Conservation (phyloP, 2,113 vertebrate genomes). For the Saimiri boliviensis region DNA sequence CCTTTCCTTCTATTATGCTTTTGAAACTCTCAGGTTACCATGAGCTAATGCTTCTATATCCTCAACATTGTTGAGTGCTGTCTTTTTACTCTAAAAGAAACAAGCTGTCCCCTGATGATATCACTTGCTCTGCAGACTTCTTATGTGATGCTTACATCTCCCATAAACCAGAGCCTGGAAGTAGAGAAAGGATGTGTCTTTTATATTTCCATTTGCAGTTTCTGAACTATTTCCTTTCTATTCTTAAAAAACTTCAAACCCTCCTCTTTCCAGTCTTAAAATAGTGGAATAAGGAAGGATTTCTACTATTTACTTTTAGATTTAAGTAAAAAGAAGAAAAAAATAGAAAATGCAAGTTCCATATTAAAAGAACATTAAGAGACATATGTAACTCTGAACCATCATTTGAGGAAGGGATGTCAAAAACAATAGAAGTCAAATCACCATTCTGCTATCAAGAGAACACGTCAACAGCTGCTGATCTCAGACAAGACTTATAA, state of each 20-base stretch:
- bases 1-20: neutral
- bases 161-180: conserved; percentile 17
- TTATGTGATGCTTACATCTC: neutral
- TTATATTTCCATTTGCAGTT: conserved; percentile 34
- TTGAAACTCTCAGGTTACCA: neutral
- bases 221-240: conserved; percentile 33
- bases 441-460: neutral
- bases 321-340: neutral
- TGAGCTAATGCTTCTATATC: neutral
- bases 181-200: neutral
- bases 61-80: neutral
- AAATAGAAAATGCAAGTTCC: neutral
- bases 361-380: neutral
- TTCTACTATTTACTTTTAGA: neutral
- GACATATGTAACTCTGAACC: neutral
- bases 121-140: neutral
- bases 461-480: neutral
- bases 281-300: neutral
- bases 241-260: neutral
- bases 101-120: neutral
- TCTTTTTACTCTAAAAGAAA: conserved; percentile 44
- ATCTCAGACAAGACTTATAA: neutral
- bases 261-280: neutral
- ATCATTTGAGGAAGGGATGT: neutral
- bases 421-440: neutral